Conservation (phyloP, 2,888 invertebrate genomes). For the Theretra japonica region DNA sequence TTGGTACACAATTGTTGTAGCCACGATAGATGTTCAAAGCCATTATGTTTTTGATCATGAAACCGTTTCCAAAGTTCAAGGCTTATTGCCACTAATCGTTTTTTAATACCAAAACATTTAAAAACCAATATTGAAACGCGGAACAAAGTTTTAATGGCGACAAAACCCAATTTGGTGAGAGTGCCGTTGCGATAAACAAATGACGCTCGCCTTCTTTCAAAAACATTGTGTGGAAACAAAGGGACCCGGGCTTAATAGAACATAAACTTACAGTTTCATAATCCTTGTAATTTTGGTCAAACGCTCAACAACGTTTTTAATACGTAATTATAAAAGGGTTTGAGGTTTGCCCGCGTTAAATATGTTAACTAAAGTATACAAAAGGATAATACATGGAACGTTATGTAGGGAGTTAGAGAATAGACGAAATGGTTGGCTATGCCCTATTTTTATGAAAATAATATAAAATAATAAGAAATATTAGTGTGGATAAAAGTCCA, state of each 20-base stretch:
- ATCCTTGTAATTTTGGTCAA: constrained; percentile 21
- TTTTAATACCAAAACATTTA: neutral
- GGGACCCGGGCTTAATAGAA: neutral
- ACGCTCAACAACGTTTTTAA: constrained; percentile 5
- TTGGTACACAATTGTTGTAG: too few species aligned
- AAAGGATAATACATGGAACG: neutral
- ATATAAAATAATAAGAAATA: too few species aligned
- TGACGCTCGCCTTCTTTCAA: constrained; percentile 16
- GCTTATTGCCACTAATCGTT: too few species aligned
- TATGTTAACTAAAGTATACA: neutral
- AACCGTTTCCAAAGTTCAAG: too few species aligned
- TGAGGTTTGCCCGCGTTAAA: neutral
- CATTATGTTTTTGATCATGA: too few species aligned
- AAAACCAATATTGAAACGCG: neutral
- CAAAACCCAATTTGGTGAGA: constrained; percentile 6
- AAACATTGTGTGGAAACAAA: constrained; percentile 21
- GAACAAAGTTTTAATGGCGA: constrained; percentile 5
- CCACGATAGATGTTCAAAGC: too few species aligned
- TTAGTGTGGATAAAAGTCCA: too few species aligned
- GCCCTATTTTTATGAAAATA: too few species aligned
- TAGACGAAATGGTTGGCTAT: too few species aligned
- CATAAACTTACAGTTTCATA: constrained; percentile 21
- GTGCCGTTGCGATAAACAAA: constrained; percentile 18
- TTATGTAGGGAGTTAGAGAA: too few species aligned
- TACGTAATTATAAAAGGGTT: constrained; percentile 19